Evolutionary conservation across 2,113 vertebrate species (phyloP).

Genomic region (Urocynchramus pylzowi): DNA sequence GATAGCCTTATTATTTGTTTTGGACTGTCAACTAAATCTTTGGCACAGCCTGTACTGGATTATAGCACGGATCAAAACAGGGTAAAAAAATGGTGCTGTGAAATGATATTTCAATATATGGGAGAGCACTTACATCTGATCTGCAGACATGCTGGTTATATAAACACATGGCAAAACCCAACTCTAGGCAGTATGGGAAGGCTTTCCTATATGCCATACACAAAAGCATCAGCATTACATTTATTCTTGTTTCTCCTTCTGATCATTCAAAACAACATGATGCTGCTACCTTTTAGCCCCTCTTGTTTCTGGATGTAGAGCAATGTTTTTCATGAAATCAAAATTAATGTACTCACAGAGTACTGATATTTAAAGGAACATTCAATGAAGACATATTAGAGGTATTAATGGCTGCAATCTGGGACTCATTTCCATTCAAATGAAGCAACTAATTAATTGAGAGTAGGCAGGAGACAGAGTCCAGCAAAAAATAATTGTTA

Average conservation of each 20-base stretch:
- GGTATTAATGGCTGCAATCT: neutral
- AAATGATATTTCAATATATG: neutral
- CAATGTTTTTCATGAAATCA: slow-evolving; percentile 18
- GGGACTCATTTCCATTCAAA: slow-evolving; percentile 41
- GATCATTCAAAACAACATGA: neutral
- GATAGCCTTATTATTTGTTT: slow-evolving; percentile 17
- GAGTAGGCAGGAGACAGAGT: neutral
- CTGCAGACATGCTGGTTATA: neutral
- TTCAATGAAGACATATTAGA: neutral
- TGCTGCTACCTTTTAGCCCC: neutral
- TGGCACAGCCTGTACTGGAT: neutral
- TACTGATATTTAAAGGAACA: neutral
- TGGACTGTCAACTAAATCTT: neutral
- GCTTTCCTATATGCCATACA: neutral
- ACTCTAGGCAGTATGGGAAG: neutral
- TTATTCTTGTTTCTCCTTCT: neutral
- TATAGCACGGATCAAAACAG: neutral
- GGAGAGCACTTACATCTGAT: slow-evolving; percentile 16
- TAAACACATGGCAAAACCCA: slow-evolving; percentile 10
- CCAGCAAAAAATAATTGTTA: neutral
- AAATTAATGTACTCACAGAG: neutral
- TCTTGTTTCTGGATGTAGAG: neutral
- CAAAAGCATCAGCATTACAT: neutral
- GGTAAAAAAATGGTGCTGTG: neutral
- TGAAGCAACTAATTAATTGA: slow-evolving; percentile 12